These are phyloP conservation scores for Parambassis ranga DNA, from an alignment of 2,797 vertebrate genomes.

Conservation along the genomic window DNA sequence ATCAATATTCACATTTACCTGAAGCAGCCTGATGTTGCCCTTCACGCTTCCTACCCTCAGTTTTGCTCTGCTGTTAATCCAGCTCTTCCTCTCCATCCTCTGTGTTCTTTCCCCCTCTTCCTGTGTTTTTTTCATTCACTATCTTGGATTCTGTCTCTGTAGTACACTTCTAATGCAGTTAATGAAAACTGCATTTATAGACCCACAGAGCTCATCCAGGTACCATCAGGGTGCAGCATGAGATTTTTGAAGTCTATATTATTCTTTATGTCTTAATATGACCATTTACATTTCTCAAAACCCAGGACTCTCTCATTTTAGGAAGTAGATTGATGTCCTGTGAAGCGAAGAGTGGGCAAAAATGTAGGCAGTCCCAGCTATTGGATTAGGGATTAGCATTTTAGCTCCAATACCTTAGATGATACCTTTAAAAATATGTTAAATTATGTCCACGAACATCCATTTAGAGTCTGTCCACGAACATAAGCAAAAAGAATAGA, in stretches of 20 bases:
- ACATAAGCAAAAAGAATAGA: no score
- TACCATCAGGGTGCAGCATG: not conserved
- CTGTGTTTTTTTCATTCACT: not conserved
- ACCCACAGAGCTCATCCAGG: slow-evolving; percentile 4
- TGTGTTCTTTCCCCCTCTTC: not conserved
- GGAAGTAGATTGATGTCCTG: no score
- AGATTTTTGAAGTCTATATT: not conserved
- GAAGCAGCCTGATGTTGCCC: slow-evolving; percentile 29
- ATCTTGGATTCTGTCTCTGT: slow-evolving; percentile 13
- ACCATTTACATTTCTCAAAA: not conserved
- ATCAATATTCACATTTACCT: slow-evolving; percentile 57
- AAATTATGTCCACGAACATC: no score
- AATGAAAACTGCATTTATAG: slow-evolving; percentile 23
- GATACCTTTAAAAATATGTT: no score
- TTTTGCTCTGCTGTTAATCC: slow-evolving; percentile 12
- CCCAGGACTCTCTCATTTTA: no score
- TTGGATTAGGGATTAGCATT: no score
- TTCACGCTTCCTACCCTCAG: slow-evolving; percentile 27
- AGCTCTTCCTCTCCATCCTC: not conserved
- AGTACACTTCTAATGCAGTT: not conserved
- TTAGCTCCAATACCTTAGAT: no score
- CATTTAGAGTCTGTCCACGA: no score
- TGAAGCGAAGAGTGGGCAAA: no score
- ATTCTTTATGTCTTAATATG: slow-evolving; percentile 19
- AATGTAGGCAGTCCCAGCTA: no score